Evolutionary conservation across 1,140 invertebrate species (phyloP), one percentile per base, ranked within the genome.

Genomic region (Araneus ventricosus): DNA sequence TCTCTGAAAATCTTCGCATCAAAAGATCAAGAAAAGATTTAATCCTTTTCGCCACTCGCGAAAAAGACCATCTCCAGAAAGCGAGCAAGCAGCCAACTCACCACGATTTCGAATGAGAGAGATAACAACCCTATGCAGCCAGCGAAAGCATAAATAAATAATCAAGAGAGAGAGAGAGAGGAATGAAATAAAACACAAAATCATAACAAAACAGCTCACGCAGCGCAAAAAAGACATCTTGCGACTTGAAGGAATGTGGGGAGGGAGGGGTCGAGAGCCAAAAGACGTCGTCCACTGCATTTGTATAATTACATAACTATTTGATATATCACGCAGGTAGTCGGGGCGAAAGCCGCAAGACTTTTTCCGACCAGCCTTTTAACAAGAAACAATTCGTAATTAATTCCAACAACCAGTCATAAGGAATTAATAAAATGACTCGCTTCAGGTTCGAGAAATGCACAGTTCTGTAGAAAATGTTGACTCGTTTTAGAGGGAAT

Each of bases 221-320:
- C 30, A 80, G 63, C 7, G 27, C n/a, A 67, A 87, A 87, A 88
- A 88, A 70, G 30, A 70, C 30, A 24, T 88, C 87, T 88, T 52
- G 87, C 87, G 87, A 88, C 87, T 88, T 61, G 30, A 67, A 88
- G 87, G 87, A 88, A 88, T 88, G 87, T 20, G 63, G 67, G 27
- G 88, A 41, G 67, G 67, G 8, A 75, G 10, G 30, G 30, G 30
- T 34, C 30, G 67, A 34, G 67, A n/a, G 61, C 27, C 37, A 41
- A 37, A 88, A 67, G 87, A 17, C 87, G 61, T 67, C 87, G 37
- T n/a, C 87, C 34, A 41, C 34, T 88, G 61, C 22, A 41, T 24
- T 80, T 34, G 14, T 39, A 41, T 88, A 88, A 87, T 87, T 70
- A 88, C 30, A 85, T 41, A 88, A 22, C 87, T 70, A 75, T 37